Conservation (phyloP, 2,113 vertebrate genomes). For the Larimichthys polyactis region DNA sequence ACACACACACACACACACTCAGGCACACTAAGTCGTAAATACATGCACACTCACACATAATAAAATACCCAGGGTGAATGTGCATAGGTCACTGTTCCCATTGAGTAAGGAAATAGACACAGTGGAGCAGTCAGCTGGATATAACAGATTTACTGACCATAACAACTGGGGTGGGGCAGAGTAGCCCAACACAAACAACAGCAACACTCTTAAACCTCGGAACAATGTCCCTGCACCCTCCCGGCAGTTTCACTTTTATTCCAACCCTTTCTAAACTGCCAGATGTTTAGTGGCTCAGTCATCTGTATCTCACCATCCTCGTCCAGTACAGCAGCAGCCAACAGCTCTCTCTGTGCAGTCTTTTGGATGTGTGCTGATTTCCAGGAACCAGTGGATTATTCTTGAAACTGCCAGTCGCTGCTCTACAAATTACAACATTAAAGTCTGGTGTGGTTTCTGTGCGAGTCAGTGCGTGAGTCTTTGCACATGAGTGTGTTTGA, state of each 20-base stretch:
- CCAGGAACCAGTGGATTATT: conserved; percentile 32
- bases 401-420: conserved; percentile 14
- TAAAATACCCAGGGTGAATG: conserved; percentile 65
- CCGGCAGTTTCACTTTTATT: conserved; percentile 54
- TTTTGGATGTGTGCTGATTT: conserved; percentile 26
- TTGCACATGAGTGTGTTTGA: conserved; percentile 49
- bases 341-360: conserved; percentile 24
- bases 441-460: conserved; percentile 27
- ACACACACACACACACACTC: conserved; percentile 32
- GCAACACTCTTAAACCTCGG: conserved; percentile 33
- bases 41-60: conserved; percentile 58
- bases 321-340: conserved; percentile 37
- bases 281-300: conserved; percentile 55
- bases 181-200: conserved; percentile 57
- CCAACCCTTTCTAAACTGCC: conserved; percentile 36
- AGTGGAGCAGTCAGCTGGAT: conserved; percentile 46
- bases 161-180: conserved; percentile 38
- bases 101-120: conserved; percentile 65
- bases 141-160: conserved; percentile 71
- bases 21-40: conserved; percentile 31
- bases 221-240: conserved; percentile 39
- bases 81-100: conserved; percentile 35
- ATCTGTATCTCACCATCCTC: conserved; percentile 20
- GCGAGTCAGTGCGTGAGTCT: conserved; percentile 6
- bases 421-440: conserved; percentile 28